A percentile compares a stretch with the other conserved stretches of the same genome.
These are phyloP conservation scores for Episyrphus balteatus DNA, from an alignment of 1,140 invertebrate genomes.

Conservation along the genomic window DNA sequence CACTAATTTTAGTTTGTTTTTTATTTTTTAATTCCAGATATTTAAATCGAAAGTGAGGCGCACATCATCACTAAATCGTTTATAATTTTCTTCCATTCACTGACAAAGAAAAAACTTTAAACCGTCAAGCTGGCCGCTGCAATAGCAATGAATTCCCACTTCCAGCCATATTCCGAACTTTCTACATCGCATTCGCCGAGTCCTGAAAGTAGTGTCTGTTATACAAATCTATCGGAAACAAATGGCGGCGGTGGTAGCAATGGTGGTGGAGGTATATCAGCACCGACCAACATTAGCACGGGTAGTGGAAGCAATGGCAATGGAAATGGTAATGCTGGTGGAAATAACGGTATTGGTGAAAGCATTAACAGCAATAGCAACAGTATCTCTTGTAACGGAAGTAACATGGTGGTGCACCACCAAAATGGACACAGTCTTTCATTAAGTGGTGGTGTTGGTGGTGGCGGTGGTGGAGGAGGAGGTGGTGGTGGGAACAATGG, in stretches of 20 bases:
- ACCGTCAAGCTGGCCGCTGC: conserved; percentile 50
- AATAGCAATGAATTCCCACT: conserved; percentile 52
- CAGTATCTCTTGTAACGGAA: neutral
- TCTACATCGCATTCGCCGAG: conserved; percentile 50
- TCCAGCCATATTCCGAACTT: conserved; percentile 51
- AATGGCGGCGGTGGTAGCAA: neutral
- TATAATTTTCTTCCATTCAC: no score
- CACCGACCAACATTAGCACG: neutral
- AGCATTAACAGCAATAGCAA: no score
- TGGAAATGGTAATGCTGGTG: neutral
- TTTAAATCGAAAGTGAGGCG: no score
- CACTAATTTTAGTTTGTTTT: no score
- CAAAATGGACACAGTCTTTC: conserved; percentile 6
- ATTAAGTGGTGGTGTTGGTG: no score
- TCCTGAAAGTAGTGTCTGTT: conserved; percentile 41
- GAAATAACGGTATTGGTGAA: neutral
- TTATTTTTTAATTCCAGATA: no score
- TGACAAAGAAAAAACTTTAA: neutral
- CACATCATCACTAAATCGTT: no score
- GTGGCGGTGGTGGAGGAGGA: neutral
- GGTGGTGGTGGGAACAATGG: no score
- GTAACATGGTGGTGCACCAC: conserved; percentile 3
- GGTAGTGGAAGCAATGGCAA: neutral
- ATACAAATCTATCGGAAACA: conserved; percentile 9
- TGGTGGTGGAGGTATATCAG: neutral